Percentiles rank a stretch among this genome's conserved stretches.
Conservation (phyloP, 2,113 vertebrate species). For the Rhinolophus ferrumequinum region DNA sequence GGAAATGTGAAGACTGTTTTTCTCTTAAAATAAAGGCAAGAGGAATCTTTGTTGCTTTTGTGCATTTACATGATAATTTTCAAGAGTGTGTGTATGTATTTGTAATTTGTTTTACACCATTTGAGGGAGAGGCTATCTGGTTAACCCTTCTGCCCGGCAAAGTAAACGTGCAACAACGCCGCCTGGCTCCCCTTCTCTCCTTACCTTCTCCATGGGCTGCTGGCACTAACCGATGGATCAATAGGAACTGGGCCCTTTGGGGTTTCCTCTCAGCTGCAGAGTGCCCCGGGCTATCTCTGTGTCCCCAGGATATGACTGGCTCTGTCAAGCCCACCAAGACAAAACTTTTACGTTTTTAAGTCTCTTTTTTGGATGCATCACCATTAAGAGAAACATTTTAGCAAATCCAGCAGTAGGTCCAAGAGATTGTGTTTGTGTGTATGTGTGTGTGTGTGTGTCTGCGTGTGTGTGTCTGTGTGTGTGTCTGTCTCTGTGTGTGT, state of each 20-base stretch:
- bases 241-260: fast-evolving
- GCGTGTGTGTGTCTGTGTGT: neutral
- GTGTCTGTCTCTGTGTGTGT: slow-evolving; percentile 12
- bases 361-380: slow-evolving; percentile 47
- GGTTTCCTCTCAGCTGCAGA: neutral
- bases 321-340: neutral
- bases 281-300: neutral
- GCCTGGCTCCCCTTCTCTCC: neutral
- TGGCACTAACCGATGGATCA: neutral
- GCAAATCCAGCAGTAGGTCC: slow-evolving; percentile 62
- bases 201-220: neutral
- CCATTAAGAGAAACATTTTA: slow-evolving; percentile 76
- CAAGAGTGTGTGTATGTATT: neutral
- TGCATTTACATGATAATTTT: neutral
- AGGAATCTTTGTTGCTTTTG: slow-evolving; percentile 18
- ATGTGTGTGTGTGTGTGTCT: slow-evolving; percentile 59
- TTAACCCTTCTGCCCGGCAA: slow-evolving; percentile 4
- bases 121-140: neutral
- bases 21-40: slow-evolving; percentile 48
- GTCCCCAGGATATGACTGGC: slow-evolving; percentile 38
- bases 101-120: neutral
- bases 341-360: slow-evolving; percentile 53
- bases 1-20: neutral
- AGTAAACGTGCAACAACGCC: fast-evolving
- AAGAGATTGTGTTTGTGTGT: slow-evolving; percentile 58